Conservation (phyloP, 2,888 invertebrate genomes). For the Halictus ligatus region DNA sequence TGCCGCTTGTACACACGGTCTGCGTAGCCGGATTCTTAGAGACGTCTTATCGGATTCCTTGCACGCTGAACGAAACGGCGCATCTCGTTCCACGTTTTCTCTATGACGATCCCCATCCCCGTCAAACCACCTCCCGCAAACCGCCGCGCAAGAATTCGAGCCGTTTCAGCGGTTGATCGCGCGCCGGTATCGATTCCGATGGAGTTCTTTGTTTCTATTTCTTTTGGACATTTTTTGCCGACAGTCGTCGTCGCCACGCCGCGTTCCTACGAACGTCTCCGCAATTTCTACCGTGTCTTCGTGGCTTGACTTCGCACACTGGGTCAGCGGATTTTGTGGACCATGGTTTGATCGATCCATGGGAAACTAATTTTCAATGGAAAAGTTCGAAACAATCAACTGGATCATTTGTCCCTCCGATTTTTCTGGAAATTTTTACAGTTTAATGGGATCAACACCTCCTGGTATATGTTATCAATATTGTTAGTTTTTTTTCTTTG, state of each 20-base stretch:
- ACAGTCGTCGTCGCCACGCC: no score
- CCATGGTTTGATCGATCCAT: neutral
- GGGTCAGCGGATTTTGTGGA: neutral
- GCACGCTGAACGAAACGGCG: constrained; percentile 60
- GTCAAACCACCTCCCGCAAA: neutral
- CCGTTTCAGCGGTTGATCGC: constrained; percentile 56
- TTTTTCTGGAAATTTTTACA: neutral
- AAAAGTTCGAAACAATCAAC: neutral
- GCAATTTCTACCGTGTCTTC: neutral
- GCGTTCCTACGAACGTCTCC: neutral
- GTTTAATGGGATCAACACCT: no score
- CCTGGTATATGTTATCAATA: no score
- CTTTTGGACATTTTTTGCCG: neutral
- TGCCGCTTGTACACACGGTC: constrained; percentile 30
- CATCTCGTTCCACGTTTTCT: constrained; percentile 34
- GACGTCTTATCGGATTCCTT: constrained; percentile 66
- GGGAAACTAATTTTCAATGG: neutral
- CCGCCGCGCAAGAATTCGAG: constrained; percentile 44
- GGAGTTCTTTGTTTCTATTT: constrained; percentile 30
- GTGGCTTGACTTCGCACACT: neutral
- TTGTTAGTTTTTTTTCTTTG: no score
- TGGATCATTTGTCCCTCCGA: neutral
- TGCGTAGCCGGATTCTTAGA: constrained; percentile 47
- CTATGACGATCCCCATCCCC: constrained; percentile 20
- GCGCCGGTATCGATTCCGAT: constrained; percentile 48